A percentile compares a stretch with the other conserved stretches of the same genome.
Conservation (phyloP, 2,888 invertebrate species). For the Tenodera sinensis region DNA sequence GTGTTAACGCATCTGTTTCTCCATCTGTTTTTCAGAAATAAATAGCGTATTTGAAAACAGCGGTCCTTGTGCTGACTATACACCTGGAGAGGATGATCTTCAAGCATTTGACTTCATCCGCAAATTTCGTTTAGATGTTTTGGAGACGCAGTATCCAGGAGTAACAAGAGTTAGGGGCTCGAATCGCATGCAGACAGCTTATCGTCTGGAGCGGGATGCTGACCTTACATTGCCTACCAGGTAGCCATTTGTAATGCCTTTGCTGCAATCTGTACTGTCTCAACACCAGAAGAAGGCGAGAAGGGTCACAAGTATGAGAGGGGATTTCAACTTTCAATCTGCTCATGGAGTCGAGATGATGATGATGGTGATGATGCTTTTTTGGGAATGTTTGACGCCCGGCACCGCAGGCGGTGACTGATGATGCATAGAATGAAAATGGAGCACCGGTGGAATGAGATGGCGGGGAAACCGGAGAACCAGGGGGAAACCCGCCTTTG, state of each 20-base stretch:
- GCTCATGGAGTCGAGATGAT: too few relatives aligned
- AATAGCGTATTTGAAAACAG: slow-evolving; percentile 36
- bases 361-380: too few relatives aligned
- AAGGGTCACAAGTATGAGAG: too few relatives aligned
- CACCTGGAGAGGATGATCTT: slow-evolving; percentile 72
- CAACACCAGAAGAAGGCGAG: too few relatives aligned
- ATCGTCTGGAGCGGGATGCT: slow-evolving; percentile 67
- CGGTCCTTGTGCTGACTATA: slow-evolving; percentile 53
- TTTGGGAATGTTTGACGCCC: too few relatives aligned
- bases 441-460: too few relatives aligned
- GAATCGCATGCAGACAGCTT: slow-evolving; percentile 74
- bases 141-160: slow-evolving; percentile 59
- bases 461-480: too few relatives aligned
- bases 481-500: too few relatives aligned
- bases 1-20: neutral
- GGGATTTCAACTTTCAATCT: too few relatives aligned
- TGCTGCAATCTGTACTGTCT: neutral
- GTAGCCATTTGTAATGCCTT: slow-evolving; percentile 46
- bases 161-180: slow-evolving; percentile 71
- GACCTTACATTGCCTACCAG: slow-evolving; percentile 70
- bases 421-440: too few relatives aligned
- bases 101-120: slow-evolving; percentile 80
- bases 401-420: too few relatives aligned
- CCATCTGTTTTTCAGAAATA: neutral
- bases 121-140: slow-evolving; percentile 65